phyloP scores from a whole-genome alignment of 2,113 vertebrate species.

The Mungos mungo region DNA sequence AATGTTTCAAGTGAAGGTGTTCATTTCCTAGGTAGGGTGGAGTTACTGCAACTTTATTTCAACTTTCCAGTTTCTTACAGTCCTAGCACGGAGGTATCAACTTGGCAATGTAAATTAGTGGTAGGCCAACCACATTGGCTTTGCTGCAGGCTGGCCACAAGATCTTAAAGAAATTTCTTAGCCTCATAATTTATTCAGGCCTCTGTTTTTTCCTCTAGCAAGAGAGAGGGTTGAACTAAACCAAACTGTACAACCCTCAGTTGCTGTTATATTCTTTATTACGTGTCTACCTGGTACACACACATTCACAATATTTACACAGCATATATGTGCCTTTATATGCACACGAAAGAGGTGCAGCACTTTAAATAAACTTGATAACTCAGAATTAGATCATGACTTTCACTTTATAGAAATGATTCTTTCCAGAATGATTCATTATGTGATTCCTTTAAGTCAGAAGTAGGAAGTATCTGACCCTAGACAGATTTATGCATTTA shows the following conservation, averaged over 20 bases:
- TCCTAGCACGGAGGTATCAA: not conserved
- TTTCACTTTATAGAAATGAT: not conserved
- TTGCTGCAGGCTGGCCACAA: not conserved
- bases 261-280: not conserved
- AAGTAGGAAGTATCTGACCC: not conserved
- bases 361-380: conserved; percentile 42
- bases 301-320: not conserved
- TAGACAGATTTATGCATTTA: conserved; percentile 22
- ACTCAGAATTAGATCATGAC: conserved; percentile 6
- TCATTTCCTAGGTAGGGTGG: not conserved
- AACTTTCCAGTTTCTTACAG: not conserved
- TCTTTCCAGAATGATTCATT: conserved; percentile 51
- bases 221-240: not conserved
- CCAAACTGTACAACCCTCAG: not conserved
- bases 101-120: not conserved
- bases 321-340: not conserved
- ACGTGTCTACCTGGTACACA: not conserved
- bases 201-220: not conserved
- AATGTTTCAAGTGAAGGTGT: not conserved
- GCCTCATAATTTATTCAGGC: not conserved
- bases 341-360: not conserved
- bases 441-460: conserved; percentile 30
- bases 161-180: not conserved
- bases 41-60: not conserved
- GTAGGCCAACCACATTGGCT: not conserved